Evolutionary conservation across 2,113 vertebrate species (phyloP).

Genomic region (Orientallactaga bullata): DNA sequence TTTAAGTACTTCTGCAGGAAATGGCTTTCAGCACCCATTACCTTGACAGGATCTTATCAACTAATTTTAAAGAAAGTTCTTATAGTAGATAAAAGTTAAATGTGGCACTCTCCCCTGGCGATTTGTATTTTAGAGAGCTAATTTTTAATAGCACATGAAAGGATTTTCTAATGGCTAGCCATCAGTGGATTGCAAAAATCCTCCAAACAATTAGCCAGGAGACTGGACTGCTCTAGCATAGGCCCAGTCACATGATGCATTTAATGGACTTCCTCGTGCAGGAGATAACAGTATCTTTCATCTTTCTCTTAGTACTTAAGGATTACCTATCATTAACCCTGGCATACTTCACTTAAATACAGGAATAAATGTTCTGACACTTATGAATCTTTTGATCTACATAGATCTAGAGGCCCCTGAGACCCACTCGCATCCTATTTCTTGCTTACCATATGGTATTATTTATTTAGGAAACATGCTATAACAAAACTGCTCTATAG

Average conservation of each 20-base stretch:
- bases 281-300: too few species aligned
- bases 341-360: too few species aligned
- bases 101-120: background rate
- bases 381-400: too few species aligned
- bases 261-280: background rate
- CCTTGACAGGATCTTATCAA: background rate
- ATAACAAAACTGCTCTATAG: too few species aligned
- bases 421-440: too few species aligned
- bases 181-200: background rate
- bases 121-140: background rate
- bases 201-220: background rate
- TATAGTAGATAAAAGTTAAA: background rate
- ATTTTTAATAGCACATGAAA: background rate
- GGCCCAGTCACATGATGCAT: background rate
- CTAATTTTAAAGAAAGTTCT: background rate
- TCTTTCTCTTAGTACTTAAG: too few species aligned
- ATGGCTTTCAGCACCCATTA: background rate
- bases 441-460: too few species aligned
- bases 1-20: background rate
- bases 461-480: too few species aligned
- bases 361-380: too few species aligned
- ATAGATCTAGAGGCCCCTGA: too few species aligned
- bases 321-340: too few species aligned
- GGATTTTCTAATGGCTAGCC: background rate
- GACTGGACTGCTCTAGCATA: background rate